phyloP scores from a whole-genome alignment of 1,140 invertebrate species.

The Cydia pomonella region DNA sequence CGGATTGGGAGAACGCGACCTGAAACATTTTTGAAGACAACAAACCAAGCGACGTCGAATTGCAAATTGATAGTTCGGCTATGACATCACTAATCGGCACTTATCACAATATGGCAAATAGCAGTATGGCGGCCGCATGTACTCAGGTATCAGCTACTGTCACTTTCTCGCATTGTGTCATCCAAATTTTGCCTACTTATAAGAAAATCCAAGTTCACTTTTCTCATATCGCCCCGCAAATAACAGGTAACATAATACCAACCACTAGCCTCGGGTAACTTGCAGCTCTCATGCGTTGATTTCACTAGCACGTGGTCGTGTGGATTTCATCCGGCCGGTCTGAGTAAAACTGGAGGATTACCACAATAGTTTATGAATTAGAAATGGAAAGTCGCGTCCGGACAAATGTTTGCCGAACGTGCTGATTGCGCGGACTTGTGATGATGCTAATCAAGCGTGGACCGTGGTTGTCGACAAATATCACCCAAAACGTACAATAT shows the following conservation, averaged over 20 bases:
- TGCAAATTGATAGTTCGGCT: no score
- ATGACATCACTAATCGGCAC: no score
- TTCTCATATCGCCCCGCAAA: background rate
- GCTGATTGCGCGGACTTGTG: constrained; percentile 28
- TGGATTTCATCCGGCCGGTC: constrained; percentile 40
- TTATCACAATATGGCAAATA: no score
- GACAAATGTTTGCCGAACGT: constrained; percentile 52
- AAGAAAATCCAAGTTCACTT: background rate
- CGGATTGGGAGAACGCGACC: no score
- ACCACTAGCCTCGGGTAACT: background rate
- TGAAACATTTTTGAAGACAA: no score
- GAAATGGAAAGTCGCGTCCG: constrained; percentile 50
- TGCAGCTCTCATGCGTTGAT: constrained; percentile 25
- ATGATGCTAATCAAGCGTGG: constrained; percentile 12
- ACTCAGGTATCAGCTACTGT: no score
- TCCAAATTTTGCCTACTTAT: background rate
- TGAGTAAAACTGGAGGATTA: constrained; percentile 48
- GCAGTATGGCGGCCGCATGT: no score
- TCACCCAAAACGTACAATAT: background rate
- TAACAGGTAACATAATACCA: background rate
- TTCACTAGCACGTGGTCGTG: constrained; percentile 39
- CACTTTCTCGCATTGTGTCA: background rate
- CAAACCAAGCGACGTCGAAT: no score
- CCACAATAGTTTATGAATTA: constrained; percentile 49
- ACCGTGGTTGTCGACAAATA: background rate